Evolutionary conservation across 2,797 vertebrate genomes (phyloP), one percentile per base, ranked within the genome.

Genomic region (Sebastes minor): DNA sequence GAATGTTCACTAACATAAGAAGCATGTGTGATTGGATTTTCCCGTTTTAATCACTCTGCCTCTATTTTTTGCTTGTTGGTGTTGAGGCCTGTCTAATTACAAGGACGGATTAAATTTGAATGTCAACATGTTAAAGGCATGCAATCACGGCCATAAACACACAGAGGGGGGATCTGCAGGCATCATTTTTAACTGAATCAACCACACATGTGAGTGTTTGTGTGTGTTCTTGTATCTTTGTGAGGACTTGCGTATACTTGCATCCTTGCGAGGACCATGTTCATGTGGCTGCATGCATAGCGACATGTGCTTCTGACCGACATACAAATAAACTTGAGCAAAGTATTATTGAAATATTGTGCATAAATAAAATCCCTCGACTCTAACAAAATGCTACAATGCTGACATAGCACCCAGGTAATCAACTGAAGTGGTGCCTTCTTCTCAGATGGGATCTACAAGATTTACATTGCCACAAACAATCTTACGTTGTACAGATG

Each of bases 11-110:
- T 57, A 74, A 78, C 78, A 56, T 84, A 90, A 93, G 90, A 93
- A 92, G 90, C 93, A 81, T 88, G 90, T 92, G 91, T 93, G 91
- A 93, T 94, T 92, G 94, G 91, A 94, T 95, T 93, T 92, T 81
- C 86, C 74, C n/a, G 56, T 90, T 93, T 93, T 92, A 93, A 94
- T 93, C 89, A 86, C 87, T 57, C 63, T 13, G 84, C 68, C 84
- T 85, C 89, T 89, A 92, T 92, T 92, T 53, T 91, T 86, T 85
- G 88, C 82, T 76, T 38, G 66, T 42, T 42, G 69, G 68, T 62
- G 78, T 27, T 42, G 30, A 71, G 63, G 69, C 81, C 76, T 64
- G 70, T 77, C 61, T 91, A 94, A 92, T 93, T 90, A 92, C 76
- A 86, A 80, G 66, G 67, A 74, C 2, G 80, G 91, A 94, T 92